Percentiles rank a stretch among this genome's conserved stretches.
Evolutionary conservation across 2,888 invertebrate genomes (phyloP).

Genomic region (Ptilodon capucinus): DNA sequence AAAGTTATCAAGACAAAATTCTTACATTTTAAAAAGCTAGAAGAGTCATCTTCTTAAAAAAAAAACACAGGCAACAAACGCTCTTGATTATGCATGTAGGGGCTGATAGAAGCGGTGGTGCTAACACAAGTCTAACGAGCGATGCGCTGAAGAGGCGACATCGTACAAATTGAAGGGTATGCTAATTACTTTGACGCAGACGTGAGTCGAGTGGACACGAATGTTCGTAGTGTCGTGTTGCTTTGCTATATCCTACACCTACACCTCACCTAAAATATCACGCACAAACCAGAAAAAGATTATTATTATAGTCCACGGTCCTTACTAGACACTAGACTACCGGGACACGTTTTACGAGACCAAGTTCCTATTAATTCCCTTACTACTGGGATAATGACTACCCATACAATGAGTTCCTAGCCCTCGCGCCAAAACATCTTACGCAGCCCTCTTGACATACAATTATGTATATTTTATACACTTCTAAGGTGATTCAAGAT

Average conservation of each 20-base stretch:
- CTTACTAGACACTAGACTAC: background rate
- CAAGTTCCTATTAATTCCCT: conserved; percentile 27
- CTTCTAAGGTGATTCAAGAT: conserved; percentile 21
- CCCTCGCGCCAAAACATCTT: conserved; percentile 29
- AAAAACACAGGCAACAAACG: too few relatives aligned
- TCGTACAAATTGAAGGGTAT: background rate
- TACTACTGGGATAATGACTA: conserved; percentile 19
- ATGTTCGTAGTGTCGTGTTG: conserved; percentile 3
- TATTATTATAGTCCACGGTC: background rate
- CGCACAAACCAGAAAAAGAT: too few relatives aligned
- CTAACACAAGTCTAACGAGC: background rate
- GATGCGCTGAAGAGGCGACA: background rate
- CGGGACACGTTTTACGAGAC: conserved; percentile 5
- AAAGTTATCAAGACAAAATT: too few relatives aligned
- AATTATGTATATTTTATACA: conserved; percentile 40
- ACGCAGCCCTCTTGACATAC: conserved; percentile 32
- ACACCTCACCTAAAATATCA: too few relatives aligned
- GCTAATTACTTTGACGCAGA: conserved; percentile 9
- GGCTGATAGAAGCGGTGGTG: background rate
- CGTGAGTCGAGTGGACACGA: background rate
- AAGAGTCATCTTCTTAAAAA: too few relatives aligned
- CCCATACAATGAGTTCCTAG: conserved; percentile 16
- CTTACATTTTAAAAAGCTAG: too few relatives aligned
- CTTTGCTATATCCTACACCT: too few relatives aligned
- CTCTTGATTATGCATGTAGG: conserved; percentile 5